Conservation (phyloP, 2,113 vertebrate species). For the Callorhinus ursinus region DNA sequence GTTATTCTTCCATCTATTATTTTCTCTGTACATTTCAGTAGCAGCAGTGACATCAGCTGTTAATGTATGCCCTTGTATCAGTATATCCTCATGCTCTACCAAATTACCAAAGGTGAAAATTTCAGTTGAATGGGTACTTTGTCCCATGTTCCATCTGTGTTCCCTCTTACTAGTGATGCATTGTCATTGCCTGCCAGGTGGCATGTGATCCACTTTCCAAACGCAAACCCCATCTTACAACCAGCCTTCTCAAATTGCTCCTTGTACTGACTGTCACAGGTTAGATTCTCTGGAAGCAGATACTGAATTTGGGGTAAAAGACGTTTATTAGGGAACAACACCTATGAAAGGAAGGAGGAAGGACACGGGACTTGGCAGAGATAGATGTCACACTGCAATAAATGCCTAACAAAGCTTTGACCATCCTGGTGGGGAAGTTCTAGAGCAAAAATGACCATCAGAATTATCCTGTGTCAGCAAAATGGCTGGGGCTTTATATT, state of each 20-base stretch:
- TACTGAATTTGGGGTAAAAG: background rate
- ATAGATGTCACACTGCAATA: background rate
- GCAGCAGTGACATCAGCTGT: background rate
- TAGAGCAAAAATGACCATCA: background rate
- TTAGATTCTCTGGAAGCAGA: background rate
- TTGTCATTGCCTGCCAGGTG: background rate
- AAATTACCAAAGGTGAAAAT: background rate
- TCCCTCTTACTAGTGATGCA: background rate
- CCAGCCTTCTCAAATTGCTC: background rate
- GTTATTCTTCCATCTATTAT: background rate
- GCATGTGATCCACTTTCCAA: background rate
- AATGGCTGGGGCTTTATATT: background rate
- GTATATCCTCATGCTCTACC: background rate
- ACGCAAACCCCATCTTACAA: background rate
- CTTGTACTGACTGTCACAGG: background rate
- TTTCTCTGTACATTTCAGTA: background rate
- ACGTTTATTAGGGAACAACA: background rate
- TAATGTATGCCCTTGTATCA: background rate
- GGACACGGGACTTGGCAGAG: background rate
- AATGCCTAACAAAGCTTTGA: background rate
- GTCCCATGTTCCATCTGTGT: background rate
- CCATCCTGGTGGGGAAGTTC: background rate
- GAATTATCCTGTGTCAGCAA: background rate
- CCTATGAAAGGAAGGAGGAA: background rate
- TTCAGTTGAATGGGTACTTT: background rate